Evolutionary conservation across 2,113 vertebrate species (phyloP).

Genomic region (Epinephelus cyanopodus): DNA sequence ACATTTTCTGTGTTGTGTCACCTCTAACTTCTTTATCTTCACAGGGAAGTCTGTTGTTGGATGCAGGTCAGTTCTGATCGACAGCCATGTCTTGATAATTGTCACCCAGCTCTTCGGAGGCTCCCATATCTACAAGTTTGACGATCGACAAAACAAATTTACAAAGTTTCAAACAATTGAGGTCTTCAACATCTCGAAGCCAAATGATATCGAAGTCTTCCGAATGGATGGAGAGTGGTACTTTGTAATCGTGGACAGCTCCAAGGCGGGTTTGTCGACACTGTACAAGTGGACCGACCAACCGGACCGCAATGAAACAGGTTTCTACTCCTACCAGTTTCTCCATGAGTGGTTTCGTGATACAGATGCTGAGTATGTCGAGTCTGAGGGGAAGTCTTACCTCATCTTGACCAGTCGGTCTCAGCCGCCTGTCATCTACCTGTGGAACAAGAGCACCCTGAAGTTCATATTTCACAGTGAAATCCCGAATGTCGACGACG

Average conservation of each 20-base stretch:
- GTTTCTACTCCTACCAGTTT: slow-evolving; percentile 95
- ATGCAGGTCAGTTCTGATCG: slow-evolving; percentile 94
- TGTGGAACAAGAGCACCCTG: slow-evolving; percentile 94
- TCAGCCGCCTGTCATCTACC: slow-evolving; percentile 93
- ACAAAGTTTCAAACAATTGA: slow-evolving; percentile 97
- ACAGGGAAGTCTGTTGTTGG: slow-evolving; percentile 97
- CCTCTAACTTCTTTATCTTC: slow-evolving; percentile 20
- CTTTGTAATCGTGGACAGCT: slow-evolving; percentile 97
- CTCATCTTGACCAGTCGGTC: slow-evolving; percentile 96
- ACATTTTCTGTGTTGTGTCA: neutral
- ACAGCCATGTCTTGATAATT: slow-evolving; percentile 93
- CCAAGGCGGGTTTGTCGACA: slow-evolving; percentile 95
- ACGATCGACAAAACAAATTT: slow-evolving; percentile 95
- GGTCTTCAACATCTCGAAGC: slow-evolving; percentile 95
- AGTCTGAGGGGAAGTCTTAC: slow-evolving; percentile 91
- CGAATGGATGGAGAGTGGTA: slow-evolving; percentile 92
- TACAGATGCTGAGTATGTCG: slow-evolving; percentile 92
- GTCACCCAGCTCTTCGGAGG: slow-evolving; percentile 97
- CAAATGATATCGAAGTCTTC: slow-evolving; percentile 97
- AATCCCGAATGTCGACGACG: slow-evolving; percentile 93
- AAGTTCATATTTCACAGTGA: slow-evolving; percentile 92
- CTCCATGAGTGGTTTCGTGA: slow-evolving; percentile 98
- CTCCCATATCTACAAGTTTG: slow-evolving; percentile 97
- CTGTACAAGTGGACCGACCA: slow-evolving; percentile 92
- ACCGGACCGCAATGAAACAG: slow-evolving; percentile 88